phyloP scores from a whole-genome alignment of 2,797 vertebrate species.

The Schizothorax lantsangensis region DNA sequence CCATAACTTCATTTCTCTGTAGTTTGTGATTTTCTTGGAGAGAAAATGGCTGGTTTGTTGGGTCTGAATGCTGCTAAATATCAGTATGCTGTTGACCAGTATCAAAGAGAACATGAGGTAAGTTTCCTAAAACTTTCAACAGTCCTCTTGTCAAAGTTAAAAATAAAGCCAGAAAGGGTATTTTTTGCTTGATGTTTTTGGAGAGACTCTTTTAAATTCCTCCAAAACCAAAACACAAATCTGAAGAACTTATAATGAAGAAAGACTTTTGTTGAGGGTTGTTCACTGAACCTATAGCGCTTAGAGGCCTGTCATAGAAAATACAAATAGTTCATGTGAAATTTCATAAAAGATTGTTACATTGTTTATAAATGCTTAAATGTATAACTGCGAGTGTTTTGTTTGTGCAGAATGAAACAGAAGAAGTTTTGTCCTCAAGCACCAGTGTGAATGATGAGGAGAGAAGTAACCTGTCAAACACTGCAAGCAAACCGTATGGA shows the following conservation, averaged over 20 bases:
- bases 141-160: not conserved
- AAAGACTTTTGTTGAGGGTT: not conserved
- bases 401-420: constrained; percentile 4
- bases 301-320: not conserved
- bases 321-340: not conserved
- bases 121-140: not conserved
- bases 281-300: not conserved
- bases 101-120: constrained; percentile 72
- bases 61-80: constrained; percentile 80
- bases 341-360: not conserved
- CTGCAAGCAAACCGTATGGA: constrained; percentile 66
- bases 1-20: not conserved
- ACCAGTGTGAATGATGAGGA: constrained; percentile 54
- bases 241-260: not conserved
- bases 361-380: not conserved
- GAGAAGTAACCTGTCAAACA: constrained; percentile 59
- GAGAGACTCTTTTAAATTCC: not conserved
- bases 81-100: constrained; percentile 77
- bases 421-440: constrained; percentile 16
- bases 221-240: not conserved
- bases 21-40: constrained; percentile 83
- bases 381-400: not conserved
- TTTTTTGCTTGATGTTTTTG: not conserved
- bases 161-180: not conserved
- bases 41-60: constrained; percentile 72